These are phyloP conservation scores for Onychomys torridus DNA, from an alignment of 2,797 vertebrate species.

Conservation along the genomic window DNA sequence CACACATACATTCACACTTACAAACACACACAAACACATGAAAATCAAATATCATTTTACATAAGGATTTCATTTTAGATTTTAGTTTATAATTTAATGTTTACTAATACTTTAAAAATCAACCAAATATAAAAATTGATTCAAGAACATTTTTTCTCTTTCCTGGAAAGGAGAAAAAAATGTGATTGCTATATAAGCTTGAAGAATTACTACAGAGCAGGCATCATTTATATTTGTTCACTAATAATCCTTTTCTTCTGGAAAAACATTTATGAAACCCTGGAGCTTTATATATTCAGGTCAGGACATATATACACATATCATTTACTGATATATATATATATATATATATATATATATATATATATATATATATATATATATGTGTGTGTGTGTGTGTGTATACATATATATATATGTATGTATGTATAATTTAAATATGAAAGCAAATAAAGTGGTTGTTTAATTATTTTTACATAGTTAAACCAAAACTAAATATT, in stretches of 20 bases:
- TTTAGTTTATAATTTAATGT: neutral
- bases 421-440: neutral
- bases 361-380: too few species aligned
- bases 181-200: neutral
- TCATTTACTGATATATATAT: too few species aligned
- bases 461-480: too few species aligned
- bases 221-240: neutral
- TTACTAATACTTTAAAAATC: neutral
- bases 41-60: neutral
- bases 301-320: neutral
- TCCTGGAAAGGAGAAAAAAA: neutral
- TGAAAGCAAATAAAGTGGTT: neutral
- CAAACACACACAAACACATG: neutral
- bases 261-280: neutral
- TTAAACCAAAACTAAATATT: neutral
- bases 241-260: neutral
- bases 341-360: too few species aligned
- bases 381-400: too few species aligned
- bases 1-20: neutral
- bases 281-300: neutral
- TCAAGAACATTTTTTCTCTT: neutral
- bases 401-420: too few species aligned
- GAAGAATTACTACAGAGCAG: neutral
- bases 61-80: neutral
- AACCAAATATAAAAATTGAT: neutral